Evolutionary conservation across 2,797 vertebrate genomes (phyloP), one percentile per base, ranked within the genome.

Genomic region (Chrysocyon brachyurus): DNA sequence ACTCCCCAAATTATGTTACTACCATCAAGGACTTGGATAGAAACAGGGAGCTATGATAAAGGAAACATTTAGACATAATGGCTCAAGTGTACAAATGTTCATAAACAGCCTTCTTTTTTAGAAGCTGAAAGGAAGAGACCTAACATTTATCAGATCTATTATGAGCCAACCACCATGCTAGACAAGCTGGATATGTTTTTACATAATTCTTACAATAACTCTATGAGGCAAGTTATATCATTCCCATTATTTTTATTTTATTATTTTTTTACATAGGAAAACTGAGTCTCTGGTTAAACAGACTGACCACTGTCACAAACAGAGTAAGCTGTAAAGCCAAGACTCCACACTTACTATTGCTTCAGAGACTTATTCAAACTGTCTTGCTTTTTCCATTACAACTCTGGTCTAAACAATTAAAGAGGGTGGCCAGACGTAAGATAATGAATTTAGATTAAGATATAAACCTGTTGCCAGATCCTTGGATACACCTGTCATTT

Each of bases 1-100:
- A 82, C 52, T 81, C 68, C 46, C 26, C 17, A 91, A 94, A 96
- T 94, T 96, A 93, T 91, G 92, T 94, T 97, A 90, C 87, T 97
- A 96, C 36, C 81, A 97, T 96, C 68, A 84, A 97, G 59, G 70
- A 95, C 28, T 75, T 94, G 70, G 81, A 86, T 8, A 88, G 83
- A 97, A 96, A 93, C 54, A 78, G 52, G 54, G 49, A 82, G 16
- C 61, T 54, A 54, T 89, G 46, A 95, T 92, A 88, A 96, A 85
- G 81, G 87, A 86, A 96, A 96, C 26, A 88, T 90, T 87, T 68
- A 91, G 56, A 87, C 63, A 87, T 57, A 82, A 97, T 79, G 81
- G 46, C 10, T 75, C 46, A 66, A 96, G 46, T 78, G 46, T 77
- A 89, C 46, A 96, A 92, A 93, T 72, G 81, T 84, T 94, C 77